Percentiles rank a stretch among this genome's conserved stretches.
These are phyloP conservation scores for Nothoprocta pentlandii DNA, from an alignment of 2,113 vertebrate genomes.

Conservation along the genomic window DNA sequence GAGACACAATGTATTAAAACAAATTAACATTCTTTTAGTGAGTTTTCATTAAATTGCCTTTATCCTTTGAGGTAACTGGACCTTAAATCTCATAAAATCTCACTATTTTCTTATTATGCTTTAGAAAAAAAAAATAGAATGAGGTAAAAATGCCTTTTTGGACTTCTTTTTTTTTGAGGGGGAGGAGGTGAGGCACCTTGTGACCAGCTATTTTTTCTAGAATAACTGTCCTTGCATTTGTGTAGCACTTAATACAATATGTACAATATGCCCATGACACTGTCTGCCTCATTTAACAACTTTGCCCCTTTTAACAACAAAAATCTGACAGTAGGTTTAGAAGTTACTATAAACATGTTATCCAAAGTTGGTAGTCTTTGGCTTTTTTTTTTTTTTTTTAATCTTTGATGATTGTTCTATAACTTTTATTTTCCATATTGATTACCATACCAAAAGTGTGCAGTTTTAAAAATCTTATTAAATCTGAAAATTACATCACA, in stretches of 20 bases:
- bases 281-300: neutral
- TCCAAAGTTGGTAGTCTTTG: neutral
- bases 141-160: neutral
- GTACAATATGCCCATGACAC: neutral
- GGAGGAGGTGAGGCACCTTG: neutral
- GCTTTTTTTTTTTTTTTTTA: neutral
- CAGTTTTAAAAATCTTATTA: neutral
- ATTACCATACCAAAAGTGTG: neutral
- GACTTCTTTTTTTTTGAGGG: neutral
- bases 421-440: neutral
- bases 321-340: neutral
- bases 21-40: neutral
- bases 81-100: neutral
- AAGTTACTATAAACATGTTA: rapidly evolving
- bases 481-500: neutral
- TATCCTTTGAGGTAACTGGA: neutral
- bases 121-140: neutral
- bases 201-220: neutral
- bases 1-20: neutral
- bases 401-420: neutral
- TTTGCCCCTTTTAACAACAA: neutral
- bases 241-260: neutral
- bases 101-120: neutral
- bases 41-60: neutral
- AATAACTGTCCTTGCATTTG: neutral